These are phyloP conservation scores for Turdus rufiventris DNA, from an alignment of 2,113 vertebrate species.

Conservation along the genomic window DNA sequence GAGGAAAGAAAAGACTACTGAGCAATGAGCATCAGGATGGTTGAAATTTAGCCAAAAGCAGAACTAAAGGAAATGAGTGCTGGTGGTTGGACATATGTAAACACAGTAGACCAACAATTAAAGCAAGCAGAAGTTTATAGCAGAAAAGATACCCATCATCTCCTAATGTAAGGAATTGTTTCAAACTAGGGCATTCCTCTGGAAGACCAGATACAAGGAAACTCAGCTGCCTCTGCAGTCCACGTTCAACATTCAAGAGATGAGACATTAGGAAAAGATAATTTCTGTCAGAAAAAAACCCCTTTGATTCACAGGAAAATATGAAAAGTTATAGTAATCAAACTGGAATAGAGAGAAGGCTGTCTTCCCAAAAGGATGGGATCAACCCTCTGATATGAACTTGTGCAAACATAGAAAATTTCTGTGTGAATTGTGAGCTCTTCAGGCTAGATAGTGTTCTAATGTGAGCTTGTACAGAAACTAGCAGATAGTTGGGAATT, in stretches of 20 bases:
- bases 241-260: background rate
- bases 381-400: background rate
- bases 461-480: background rate
- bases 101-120: background rate
- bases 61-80: background rate
- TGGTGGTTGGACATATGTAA: background rate
- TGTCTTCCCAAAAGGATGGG: background rate
- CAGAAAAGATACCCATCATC: background rate
- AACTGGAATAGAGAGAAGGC: background rate
- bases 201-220: background rate
- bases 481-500: background rate
- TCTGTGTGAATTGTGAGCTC: background rate
- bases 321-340: background rate
- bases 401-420: background rate
- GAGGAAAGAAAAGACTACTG: background rate
- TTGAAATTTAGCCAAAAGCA: background rate
- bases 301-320: background rate
- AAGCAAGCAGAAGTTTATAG: background rate
- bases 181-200: background rate
- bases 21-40: background rate
- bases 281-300: background rate
- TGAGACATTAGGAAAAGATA: background rate
- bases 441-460: background rate
- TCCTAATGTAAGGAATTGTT: background rate
- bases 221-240: background rate